Percentiles rank a stretch among this genome's conserved stretches.
These are phyloP conservation scores for Amazona guildingii DNA, from an alignment of 2,113 vertebrate species.

Conservation along the genomic window DNA sequence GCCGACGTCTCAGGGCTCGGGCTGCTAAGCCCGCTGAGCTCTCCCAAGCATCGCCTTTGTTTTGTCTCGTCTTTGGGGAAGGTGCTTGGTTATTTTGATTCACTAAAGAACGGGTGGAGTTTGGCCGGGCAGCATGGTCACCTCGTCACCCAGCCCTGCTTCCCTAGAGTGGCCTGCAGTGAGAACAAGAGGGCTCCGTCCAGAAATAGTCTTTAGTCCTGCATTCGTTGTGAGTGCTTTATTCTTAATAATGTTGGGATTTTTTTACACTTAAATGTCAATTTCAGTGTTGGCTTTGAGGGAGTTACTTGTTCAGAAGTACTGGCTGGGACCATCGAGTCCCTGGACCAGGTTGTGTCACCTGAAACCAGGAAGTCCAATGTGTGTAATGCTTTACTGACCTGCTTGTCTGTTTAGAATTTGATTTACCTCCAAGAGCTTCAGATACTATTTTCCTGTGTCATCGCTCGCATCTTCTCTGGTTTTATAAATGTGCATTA, in stretches of 20 bases:
- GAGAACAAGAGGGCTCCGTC: fast-evolving
- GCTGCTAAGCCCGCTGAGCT: not conserved
- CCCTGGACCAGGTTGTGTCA: not conserved
- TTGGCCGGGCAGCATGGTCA: fast-evolving
- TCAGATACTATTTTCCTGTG: not conserved
- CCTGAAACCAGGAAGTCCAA: not conserved
- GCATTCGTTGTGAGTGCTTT: not conserved
- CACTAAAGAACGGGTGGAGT: not conserved
- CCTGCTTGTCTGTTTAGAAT: not conserved
- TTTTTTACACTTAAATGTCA: not conserved
- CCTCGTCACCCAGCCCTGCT: not conserved
- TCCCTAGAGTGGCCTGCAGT: fast-evolving
- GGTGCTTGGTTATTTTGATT: fast-evolving
- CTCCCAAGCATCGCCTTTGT: not conserved
- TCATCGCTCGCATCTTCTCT: fast-evolving
- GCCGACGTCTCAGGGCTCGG: not conserved
- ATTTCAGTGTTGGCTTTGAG: not conserved
- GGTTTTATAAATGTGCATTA: not conserved
- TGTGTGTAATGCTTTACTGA: not conserved
- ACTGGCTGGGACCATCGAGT: not conserved
- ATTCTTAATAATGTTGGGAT: fast-evolving
- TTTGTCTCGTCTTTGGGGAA: not conserved
- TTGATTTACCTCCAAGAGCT: not conserved
- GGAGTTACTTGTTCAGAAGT: not conserved
- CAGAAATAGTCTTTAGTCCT: fast-evolving